Base-by-base conservation (phyloP, 2,888 invertebrate species). In the Chloroclysta siterata region DNA sequence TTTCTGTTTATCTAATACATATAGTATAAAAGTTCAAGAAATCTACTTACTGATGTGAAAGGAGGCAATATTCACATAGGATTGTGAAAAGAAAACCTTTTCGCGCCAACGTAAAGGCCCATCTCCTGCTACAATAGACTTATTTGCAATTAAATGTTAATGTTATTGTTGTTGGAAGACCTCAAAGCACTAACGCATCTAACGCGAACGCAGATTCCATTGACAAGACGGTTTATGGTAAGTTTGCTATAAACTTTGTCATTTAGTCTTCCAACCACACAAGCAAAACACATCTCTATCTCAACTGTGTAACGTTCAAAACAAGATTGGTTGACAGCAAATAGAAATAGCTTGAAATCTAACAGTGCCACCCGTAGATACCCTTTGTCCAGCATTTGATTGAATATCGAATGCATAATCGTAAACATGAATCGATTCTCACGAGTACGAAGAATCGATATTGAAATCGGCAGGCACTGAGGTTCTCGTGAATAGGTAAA, bases 371-470 rank as follows among this genome's bases (percentile, higher is more conserved):
- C 72, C 75, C 73, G 75, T 73, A 76, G 74, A 75, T 72, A 75
- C 67, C 81, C 79, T 87, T 89, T 88, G 89, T 88, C 78, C 81
- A 76, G 70, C 73, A 70, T 71, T 83, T 85, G 89, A 90, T 88
- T 88, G 87, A 89, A 90, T 87, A 84, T 84, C 81, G 80, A 81
- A 86, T 81, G 82, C 70, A 85, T 82, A 86, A 87, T 90, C 90
- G 85, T 90, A 90, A 90, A 90, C 70, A 79, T 75, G 78, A 80
- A 84, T 85, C 87, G 85, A 87, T 85, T 87, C 81, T 81, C 77
- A 76, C 75, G 71, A 81, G 80, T 83, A 81, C 83, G 80, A 76
- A 82, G 85, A 84, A 84, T 83, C 77, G 82, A 79, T 84, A 84
- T 86, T 83, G 80, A 83, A 82, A 83, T 81, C 80, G 81, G 80